Percentiles rank a stretch among this genome's conserved stretches.
phyloP scores from a whole-genome alignment of 1,140 invertebrate genomes.

The Nomia melanderi region DNA sequence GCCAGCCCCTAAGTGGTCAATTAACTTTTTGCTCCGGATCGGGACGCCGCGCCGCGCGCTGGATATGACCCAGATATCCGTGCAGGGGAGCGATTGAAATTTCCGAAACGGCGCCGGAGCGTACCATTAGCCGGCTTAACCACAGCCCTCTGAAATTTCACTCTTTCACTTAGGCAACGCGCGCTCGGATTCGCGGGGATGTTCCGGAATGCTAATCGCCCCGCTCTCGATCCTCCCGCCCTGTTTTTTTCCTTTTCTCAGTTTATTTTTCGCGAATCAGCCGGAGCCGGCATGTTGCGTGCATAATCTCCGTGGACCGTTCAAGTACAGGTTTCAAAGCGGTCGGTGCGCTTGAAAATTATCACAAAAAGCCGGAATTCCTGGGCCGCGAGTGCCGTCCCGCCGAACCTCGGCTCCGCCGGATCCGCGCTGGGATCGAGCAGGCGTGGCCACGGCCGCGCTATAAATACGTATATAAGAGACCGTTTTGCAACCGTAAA shows the following conservation, averaged over 20 bases:
- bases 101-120: neutral
- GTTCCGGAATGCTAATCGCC: neutral
- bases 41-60: constrained; percentile 5
- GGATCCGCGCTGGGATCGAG: neutral
- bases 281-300: no score
- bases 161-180: neutral
- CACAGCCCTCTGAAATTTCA: constrained; percentile 2
- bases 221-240: neutral
- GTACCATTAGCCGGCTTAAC: constrained; percentile 6
- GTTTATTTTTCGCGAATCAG: neutral
- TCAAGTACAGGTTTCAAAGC: no score
- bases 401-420: no score
- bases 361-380: neutral
- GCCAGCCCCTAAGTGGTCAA: constrained; percentile 58
- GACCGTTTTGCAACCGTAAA: constrained; percentile 24
- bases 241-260: no score
- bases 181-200: neutral
- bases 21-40: constrained; percentile 58
- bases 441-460: neutral
- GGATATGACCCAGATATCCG: constrained; percentile 23
- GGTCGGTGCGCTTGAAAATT: neutral
- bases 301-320: no score
- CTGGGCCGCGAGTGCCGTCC: neutral
- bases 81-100: constrained; percentile 16
- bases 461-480: constrained; percentile 14